Evolutionary conservation across 2,797 vertebrate species (phyloP).

Genomic region (Brotula barbata): DNA sequence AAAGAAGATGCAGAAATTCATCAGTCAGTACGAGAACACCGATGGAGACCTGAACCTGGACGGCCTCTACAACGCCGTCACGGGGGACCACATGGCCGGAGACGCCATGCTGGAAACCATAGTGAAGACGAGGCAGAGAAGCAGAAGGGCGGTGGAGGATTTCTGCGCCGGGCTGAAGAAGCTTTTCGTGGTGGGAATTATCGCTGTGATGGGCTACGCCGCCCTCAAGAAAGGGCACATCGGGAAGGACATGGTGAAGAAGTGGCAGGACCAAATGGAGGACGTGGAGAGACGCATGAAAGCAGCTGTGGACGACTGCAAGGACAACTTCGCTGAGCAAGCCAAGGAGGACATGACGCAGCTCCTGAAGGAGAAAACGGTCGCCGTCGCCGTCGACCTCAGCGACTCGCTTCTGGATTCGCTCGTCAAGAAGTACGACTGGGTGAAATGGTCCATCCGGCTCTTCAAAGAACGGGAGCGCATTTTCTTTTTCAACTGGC

Average conservation of each 20-base stretch:
- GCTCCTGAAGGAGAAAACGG: slow-evolving; percentile 61
- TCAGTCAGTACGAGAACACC: slow-evolving; percentile 79
- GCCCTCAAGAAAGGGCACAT: slow-evolving; percentile 76
- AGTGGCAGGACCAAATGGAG: slow-evolving; percentile 80
- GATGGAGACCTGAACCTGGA: slow-evolving; percentile 79
- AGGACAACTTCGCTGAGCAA: slow-evolving; percentile 76
- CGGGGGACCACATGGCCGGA: slow-evolving; percentile 69
- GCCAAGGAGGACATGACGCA: slow-evolving; percentile 78
- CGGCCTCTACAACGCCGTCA: slow-evolving; percentile 77
- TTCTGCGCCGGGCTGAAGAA: slow-evolving; percentile 82
- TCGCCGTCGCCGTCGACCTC: slow-evolving; percentile 58
- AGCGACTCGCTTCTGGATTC: slow-evolving; percentile 67
- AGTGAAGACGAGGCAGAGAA: slow-evolving; percentile 68
- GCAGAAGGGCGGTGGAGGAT: slow-evolving; percentile 78
- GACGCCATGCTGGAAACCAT: slow-evolving; percentile 76
- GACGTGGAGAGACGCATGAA: slow-evolving; percentile 81
- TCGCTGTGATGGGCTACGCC: slow-evolving; percentile 79
- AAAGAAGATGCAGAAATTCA: slow-evolving; percentile 81
- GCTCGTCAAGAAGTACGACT: slow-evolving; percentile 80
- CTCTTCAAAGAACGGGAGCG: slow-evolving; percentile 71
- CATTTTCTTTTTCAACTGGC: slow-evolving; percentile 82
- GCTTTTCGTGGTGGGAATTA: slow-evolving; percentile 81
- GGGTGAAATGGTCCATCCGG: slow-evolving; percentile 82
- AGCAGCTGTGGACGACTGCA: slow-evolving; percentile 80
- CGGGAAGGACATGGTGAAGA: slow-evolving; percentile 74